A percentile compares a stretch with the other conserved stretches of the same genome.
Evolutionary conservation across 1,140 invertebrate genomes (phyloP).

Genomic region (Heliothis virescens): DNA sequence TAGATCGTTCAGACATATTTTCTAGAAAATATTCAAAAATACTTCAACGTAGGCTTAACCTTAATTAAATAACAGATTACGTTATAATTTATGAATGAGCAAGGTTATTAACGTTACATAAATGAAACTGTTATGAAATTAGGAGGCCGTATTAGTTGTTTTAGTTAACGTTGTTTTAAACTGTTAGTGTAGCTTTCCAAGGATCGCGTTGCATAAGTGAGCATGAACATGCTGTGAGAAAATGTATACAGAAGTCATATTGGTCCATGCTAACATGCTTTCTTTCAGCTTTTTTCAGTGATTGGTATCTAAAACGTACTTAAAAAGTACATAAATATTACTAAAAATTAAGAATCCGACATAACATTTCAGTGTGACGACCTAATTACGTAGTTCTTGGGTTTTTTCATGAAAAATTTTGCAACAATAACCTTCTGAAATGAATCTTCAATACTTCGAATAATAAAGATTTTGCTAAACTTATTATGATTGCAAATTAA

Average conservation of each 20-base stretch:
- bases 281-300: too few relatives aligned
- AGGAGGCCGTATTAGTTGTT: conserved; percentile 3
- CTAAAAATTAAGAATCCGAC: too few relatives aligned
- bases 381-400: too few relatives aligned
- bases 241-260: background rate
- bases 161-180: conserved; percentile 10
- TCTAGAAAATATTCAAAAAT: too few relatives aligned
- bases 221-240: background rate
- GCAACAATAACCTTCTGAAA: too few relatives aligned
- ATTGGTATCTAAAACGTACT: too few relatives aligned
- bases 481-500: too few relatives aligned
- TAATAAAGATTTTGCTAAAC: background rate
- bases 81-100: background rate
- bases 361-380: too few relatives aligned
- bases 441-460: too few relatives aligned
- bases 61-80: conserved; percentile 3
- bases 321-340: too few relatives aligned
- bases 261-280: background rate
- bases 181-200: conserved; percentile 1
- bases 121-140: conserved; percentile 13
- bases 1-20: too few relatives aligned
- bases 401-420: too few relatives aligned
- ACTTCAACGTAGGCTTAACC: background rate
- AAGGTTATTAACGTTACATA: background rate
- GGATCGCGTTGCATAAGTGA: conserved; percentile 12